Evolutionary conservation across 2,888 invertebrate species (phyloP), one percentile per base, ranked within the genome.

Genomic region (Unio delphinus): DNA sequence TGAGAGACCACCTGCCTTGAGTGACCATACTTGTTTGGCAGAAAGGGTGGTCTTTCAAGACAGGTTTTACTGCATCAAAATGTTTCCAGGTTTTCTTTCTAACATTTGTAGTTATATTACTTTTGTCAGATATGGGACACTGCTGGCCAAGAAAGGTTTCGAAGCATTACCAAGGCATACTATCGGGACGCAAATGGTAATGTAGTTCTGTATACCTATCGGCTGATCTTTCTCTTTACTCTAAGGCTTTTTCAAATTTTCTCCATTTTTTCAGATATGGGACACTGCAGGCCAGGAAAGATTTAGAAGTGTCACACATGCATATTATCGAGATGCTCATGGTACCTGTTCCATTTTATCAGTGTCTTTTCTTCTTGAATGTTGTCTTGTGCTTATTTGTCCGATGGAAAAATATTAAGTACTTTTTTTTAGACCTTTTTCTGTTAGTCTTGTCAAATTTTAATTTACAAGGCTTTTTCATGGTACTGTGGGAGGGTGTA

Each of bases 271-370:
- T 61, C 79, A 89, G 87, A 88, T 89, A 60, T 89, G 88, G 88
- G 89, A 89, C 75, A 89, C 89, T n/a, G 89, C 88, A 6, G 88
- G 87, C 26, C 87, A 87, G 73, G 88, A 88, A 75, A 72, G 88
- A 60, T 88, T 88, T 75, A 80, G 88, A 59, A 87, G 87, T 78
- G 86, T 88, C 59, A 88, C 88, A 58, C 87, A 87, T 70, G 88
- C 87, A 28, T 88, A 88, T 76, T 88, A 88, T 82, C 80, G 88
- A 74, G 88, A 88, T 75, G 88, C 88, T 26, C 86, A 87, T 79
- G 88, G 88, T 88, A 83, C 58, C 67, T 73, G 59, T 28, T 34
- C 28, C 54, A 61, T 26, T 61, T 23, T 17, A 45, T 54, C 54
- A 23, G 11, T 61, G 17, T 61, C 45, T 61, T 45, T 34, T 34